These are phyloP conservation scores for Penaeus japonicus DNA, from an alignment of 1,140 invertebrate species.

Conservation along the genomic window DNA sequence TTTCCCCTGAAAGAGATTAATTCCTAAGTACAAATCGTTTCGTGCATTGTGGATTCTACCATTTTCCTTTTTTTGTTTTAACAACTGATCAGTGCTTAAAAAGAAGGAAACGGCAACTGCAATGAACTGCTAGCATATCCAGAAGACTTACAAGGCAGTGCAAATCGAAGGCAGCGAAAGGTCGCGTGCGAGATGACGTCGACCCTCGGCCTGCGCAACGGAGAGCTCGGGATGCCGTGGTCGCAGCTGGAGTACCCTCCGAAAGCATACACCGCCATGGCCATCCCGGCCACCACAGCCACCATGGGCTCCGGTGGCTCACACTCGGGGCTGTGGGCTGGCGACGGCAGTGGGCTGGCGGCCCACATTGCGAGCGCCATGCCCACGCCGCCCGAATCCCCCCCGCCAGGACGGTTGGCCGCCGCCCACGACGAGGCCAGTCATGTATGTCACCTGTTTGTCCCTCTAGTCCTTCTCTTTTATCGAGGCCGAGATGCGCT, in stretches of 20 bases:
- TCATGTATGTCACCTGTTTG: not conserved
- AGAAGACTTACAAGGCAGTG: not conserved
- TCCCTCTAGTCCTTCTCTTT: not conserved
- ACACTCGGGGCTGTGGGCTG: not conserved
- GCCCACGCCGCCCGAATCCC: constrained; percentile 42
- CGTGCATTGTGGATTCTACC: not conserved
- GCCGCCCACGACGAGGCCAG: not conserved
- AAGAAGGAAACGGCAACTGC: not conserved
- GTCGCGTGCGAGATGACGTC: constrained; percentile 17
- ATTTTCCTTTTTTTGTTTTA: not conserved
- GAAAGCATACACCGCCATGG: not conserved
- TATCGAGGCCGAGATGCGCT: too few relatives aligned
- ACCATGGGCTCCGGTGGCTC: not conserved
- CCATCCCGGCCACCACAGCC: not conserved
- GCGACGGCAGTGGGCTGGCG: constrained; percentile 13
- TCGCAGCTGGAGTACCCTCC: constrained; percentile 23
- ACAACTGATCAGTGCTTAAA: not conserved
- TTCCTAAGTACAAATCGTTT: too few relatives aligned
- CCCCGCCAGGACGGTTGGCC: constrained; percentile 9
- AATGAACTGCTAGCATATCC: not conserved
- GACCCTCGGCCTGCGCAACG: not conserved
- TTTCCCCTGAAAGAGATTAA: too few relatives aligned
- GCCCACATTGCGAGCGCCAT: constrained; percentile 33
- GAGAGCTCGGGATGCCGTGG: constrained; percentile 27
- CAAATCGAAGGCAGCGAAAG: not conserved